Conservation (phyloP, 2,113 vertebrate species). For the Amblyornis subalaris region DNA sequence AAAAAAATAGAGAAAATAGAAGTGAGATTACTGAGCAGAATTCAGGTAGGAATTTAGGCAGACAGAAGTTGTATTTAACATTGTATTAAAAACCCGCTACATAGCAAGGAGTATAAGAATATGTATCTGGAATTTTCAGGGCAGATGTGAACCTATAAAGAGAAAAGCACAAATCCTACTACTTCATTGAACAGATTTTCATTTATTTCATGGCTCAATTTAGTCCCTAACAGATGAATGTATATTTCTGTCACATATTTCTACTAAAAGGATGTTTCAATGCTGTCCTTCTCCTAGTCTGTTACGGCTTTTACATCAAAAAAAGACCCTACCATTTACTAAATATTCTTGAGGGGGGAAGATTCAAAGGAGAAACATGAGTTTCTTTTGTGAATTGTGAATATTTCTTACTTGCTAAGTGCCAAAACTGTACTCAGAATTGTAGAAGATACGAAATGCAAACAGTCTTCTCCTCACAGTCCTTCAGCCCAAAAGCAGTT, state of each 20-base stretch:
- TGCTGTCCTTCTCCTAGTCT: not conserved
- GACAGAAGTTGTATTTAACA: not conserved
- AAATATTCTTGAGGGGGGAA: not conserved
- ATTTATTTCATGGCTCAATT: not conserved
- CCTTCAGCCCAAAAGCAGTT: not conserved
- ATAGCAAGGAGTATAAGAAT: not conserved
- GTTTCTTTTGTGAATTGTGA: not conserved
- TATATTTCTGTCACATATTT: not conserved
- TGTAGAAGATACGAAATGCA: not conserved
- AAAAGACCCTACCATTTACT: conserved; percentile 6
- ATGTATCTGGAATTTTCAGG: not conserved
- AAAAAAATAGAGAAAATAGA: not conserved
- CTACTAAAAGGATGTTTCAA: not conserved
- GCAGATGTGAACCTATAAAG: not conserved
- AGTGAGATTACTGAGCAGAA: not conserved
- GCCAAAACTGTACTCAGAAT: not conserved
- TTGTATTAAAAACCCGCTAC: not conserved
- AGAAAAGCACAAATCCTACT: not conserved
- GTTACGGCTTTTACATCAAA: not conserved
- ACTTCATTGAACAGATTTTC: not conserved
- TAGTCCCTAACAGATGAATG: not conserved
- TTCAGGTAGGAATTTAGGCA: not conserved
- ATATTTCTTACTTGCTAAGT: not conserved
- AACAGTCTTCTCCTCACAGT: not conserved
- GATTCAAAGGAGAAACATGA: not conserved